Conservation (phyloP, 2,797 vertebrate species). For the Strix occidentalis region DNA sequence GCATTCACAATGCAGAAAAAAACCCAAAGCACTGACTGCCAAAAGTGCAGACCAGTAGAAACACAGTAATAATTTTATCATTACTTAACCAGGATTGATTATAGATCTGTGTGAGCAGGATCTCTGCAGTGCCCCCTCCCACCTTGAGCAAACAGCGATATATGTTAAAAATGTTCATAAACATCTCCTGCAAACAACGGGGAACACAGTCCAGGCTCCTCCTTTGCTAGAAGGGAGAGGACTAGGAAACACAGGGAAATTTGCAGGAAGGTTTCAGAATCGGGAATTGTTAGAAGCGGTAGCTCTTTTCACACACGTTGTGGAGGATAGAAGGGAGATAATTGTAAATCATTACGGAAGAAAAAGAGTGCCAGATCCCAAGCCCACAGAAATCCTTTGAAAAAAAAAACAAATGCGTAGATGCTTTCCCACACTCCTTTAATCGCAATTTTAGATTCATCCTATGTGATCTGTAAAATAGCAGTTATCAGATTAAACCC, state of each 20-base stretch:
- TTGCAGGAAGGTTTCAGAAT: not conserved
- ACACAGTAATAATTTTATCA: not conserved
- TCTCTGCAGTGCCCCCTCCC: not conserved
- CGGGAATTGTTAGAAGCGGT: not conserved
- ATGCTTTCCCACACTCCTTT: slow-evolving; percentile 43
- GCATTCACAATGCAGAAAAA: not conserved
- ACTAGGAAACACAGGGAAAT: not conserved
- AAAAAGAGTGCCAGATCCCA: not conserved
- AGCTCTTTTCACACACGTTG: not conserved
- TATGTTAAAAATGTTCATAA: not conserved
- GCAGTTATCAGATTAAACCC: slow-evolving; percentile 45
- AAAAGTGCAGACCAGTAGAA: not conserved
- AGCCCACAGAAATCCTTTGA: not conserved
- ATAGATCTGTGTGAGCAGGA: not conserved
- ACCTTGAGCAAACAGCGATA: not conserved
- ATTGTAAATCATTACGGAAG: not conserved
- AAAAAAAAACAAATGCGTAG: not conserved
- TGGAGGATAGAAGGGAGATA: not conserved
- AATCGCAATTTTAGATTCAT: not conserved
- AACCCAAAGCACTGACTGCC: not conserved
- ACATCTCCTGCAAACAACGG: not conserved
- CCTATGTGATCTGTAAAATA: slow-evolving; percentile 15
- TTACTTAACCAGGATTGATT: not conserved
- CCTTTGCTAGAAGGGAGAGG: not conserved
- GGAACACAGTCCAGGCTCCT: not conserved